Percentiles rank a stretch among this genome's conserved stretches.
These are phyloP conservation scores for Ammodytes marinus DNA, from an alignment of 2,113 vertebrate species.

Conservation along the genomic window DNA sequence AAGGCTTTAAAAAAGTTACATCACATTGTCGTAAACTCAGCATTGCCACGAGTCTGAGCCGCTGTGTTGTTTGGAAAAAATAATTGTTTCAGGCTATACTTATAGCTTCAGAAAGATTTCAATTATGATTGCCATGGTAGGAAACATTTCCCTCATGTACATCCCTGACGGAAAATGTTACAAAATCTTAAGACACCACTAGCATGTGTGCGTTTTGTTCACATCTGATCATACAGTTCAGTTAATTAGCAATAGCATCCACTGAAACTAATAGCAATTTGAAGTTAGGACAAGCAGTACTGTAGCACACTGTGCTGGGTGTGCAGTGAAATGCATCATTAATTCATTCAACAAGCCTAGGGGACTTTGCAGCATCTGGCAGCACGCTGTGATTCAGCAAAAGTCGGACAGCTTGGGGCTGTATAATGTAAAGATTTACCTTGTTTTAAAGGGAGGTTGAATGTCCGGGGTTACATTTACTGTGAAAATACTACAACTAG, in stretches of 20 bases:
- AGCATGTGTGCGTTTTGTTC: constrained; percentile 4
- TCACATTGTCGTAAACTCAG: constrained; percentile 5
- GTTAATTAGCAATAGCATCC: constrained; percentile 15
- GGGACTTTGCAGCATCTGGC: constrained; percentile 50
- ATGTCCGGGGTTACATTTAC: constrained; percentile 44
- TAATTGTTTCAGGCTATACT: constrained; percentile 17
- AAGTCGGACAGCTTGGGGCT: constrained; percentile 45
- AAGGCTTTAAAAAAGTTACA: constrained; percentile 1
- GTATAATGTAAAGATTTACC: constrained; percentile 61
- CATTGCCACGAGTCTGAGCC: not conserved
- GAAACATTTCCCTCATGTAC: not conserved
- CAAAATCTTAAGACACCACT: not conserved
- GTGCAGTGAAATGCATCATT: constrained; percentile 16
- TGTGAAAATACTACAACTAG: constrained; percentile 52
- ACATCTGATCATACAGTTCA: constrained; percentile 9
- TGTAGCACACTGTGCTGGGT: constrained; percentile 23
- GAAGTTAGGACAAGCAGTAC: constrained; percentile 10
- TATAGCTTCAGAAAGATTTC: constrained; percentile 11
- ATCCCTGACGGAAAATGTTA: constrained; percentile 1
- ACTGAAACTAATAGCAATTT: constrained; percentile 35
- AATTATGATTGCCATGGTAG: constrained; percentile 5
- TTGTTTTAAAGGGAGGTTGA: constrained; percentile 11
- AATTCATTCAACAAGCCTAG: constrained; percentile 39
- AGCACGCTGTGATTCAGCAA: constrained; percentile 45
- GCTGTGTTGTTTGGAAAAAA: not conserved